phyloP scores from a whole-genome alignment of 2,797 vertebrate genomes.

The Antennarius maculatus region DNA sequence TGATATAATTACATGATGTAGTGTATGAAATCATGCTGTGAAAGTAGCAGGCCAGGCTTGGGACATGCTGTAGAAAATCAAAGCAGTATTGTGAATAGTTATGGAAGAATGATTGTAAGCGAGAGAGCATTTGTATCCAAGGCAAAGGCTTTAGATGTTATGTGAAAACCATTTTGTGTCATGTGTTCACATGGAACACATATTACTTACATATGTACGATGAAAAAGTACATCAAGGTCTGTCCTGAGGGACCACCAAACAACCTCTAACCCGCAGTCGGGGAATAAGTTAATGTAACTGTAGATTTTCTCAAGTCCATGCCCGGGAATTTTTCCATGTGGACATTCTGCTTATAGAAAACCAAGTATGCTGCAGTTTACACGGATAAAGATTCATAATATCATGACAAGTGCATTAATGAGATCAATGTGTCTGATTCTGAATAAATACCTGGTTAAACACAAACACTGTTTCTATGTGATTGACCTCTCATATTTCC shows the following conservation, averaged over 20 bases:
- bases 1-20: constrained; percentile 50
- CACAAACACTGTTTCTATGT: too few species aligned
- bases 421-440: constrained; percentile 18
- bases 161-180: constrained; percentile 78
- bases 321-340: constrained; percentile 72
- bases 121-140: constrained; percentile 66
- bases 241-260: constrained; percentile 72
- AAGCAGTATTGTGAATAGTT: constrained; percentile 51
- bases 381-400: constrained; percentile 30
- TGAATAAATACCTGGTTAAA: constrained; percentile 12
- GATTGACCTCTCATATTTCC: neutral
- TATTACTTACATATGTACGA: constrained; percentile 82
- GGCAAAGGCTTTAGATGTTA: constrained; percentile 67
- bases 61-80: constrained; percentile 45
- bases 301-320: constrained; percentile 78
- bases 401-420: constrained; percentile 20
- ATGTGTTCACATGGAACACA: constrained; percentile 78
- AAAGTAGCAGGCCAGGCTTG: constrained; percentile 38
- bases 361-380: constrained; percentile 33
- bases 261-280: constrained; percentile 72
- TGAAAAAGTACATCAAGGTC: constrained; percentile 75
- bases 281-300: constrained; percentile 78
- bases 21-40: constrained; percentile 34
- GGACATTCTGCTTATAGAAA: constrained; percentile 59
- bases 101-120: constrained; percentile 63